Base-by-base conservation (phyloP, 2,888 invertebrate species). In the Tanypteryx hageni region DNA sequence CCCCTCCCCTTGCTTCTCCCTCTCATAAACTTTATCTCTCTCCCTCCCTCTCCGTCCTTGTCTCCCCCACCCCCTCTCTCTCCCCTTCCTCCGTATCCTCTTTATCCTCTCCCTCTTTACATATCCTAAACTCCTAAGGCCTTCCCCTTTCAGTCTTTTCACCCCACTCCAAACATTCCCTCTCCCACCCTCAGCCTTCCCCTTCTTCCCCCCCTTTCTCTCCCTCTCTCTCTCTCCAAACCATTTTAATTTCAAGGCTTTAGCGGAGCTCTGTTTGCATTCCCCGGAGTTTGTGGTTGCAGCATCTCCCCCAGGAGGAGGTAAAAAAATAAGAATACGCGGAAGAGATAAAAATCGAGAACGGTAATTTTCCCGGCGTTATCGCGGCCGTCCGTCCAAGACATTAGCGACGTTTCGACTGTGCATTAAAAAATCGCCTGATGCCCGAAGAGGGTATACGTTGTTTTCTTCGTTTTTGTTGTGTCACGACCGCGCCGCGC, bases 181-280 rank as follows among this genome's bases (percentile, higher is more conserved):
- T 5, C 44, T 44, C 16, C 7, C n/a, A n/a, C 76, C 22, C 27
- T 76, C 76, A n/a, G 13, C 22, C 76, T 13, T 76, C 27, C 76
- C 76, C 76, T 13, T 76, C 76, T 76, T 76, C 27, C 76, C n/a
- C 76, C 27, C 22, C 27, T 76, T 27, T n/a, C 44, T 5, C 44
- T 44, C 76, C 76, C 76, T 0, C 44, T 44, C 44, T 27, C 76
- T 76, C 68, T 22, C 22, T 22, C 68, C 76, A 22, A 27, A 76
- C 76, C 76, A 27, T 76, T 76, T 76, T 76, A 76, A 76, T 76
- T 76, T 76, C n/a, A 76, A 76, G 76, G 76, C 76, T 76, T 76
- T 76, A 76, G 76, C 76, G 76, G 14, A 13, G 22, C 76, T 27
- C 76, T 76, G 76, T 76, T 76, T 76, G 76, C 76, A 76, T 76